These are phyloP conservation scores for Acrobeloides nanus DNA, from an alignment of 2,888 invertebrate species.

Conservation along the genomic window DNA sequence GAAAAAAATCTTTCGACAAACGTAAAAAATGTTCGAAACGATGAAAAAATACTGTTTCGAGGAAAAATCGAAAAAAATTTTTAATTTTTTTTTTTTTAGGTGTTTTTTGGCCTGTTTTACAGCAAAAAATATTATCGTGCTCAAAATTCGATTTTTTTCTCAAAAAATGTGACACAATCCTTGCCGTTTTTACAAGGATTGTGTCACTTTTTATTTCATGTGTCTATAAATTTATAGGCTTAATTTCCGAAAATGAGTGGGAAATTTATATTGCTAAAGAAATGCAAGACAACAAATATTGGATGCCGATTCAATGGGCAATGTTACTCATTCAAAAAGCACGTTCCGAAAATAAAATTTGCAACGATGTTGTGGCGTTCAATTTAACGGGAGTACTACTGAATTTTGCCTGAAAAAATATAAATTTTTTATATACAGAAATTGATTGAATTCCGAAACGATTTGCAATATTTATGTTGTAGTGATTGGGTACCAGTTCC, in stretches of 20 bases:
- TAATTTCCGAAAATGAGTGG: conserved; percentile 34
- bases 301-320: conserved; percentile 48
- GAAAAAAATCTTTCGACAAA: too few relatives aligned
- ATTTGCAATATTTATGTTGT: conserved; percentile 41
- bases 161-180: too few relatives aligned
- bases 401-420: background rate
- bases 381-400: conserved; percentile 10
- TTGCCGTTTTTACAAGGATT: too few relatives aligned
- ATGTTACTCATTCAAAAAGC: conserved; percentile 14
- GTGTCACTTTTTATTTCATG: too few relatives aligned
- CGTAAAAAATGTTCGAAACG: too few relatives aligned
- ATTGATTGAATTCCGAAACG: conserved; percentile 40
- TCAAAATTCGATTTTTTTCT: too few relatives aligned
- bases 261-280: conserved; percentile 24
- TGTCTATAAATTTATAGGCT: conserved; percentile 34
- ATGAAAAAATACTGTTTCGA: too few relatives aligned
- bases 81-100: too few relatives aligned
- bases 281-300: conserved; percentile 38
- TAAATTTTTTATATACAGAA: conserved; percentile 24
- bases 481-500: conserved; percentile 52
- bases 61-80: too few relatives aligned
- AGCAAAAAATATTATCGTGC: too few relatives aligned
- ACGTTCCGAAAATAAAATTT: conserved; percentile 11
- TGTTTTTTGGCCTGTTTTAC: too few relatives aligned
- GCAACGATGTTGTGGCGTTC: conserved; percentile 19